Evolutionary conservation across 2,888 invertebrate genomes (phyloP), one percentile per base, ranked within the genome.

Genomic region (Eilema sororculum): DNA sequence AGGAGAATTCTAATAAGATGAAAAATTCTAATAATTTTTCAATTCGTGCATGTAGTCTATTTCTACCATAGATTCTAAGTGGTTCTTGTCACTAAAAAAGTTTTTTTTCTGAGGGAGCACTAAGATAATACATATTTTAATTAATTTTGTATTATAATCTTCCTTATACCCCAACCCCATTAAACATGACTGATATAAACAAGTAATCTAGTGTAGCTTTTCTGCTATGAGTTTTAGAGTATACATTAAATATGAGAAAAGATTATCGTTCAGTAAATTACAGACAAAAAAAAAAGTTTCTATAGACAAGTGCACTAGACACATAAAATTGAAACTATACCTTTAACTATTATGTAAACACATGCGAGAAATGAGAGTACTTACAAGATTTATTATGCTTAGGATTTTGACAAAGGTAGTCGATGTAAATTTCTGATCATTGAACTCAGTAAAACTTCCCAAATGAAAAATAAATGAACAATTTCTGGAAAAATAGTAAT

Each of bases 321-420:
- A 9, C 4, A 56, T 30, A n/a, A 57, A 8, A 65, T 22, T 56
- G 30, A 16, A 68, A 58, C 22, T 46, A 28, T 56, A 5, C n/a
- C n/a, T n/a, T n/a, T 28, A 28, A 63, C 41, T 28, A 90, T 91
- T 91, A 91, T 91, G 89, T 91, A 91, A 91, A 91, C 91, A 89
- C 72, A 74, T 72, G 57, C 62, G 22, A 65, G 30, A 33, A 65
- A 10, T 57, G 9, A 16, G 22, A 64, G 28, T 82, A 87, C 87
- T 83, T 75, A 81, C 82, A 61, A 59, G 60, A 60, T 74, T 65
- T 65, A 25, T 66, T 65, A 63, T 9, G 3, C 59, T 20, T 8
- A 56, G 0, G 59, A 68, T 73, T 52, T 69, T 57, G 24, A 46
- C 2, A 9, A 25, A 52, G 41, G 24, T 58, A 65, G 37, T 25